Base-by-base conservation (phyloP, 2,888 invertebrate genomes). In the Sphaerophoria rueppellii region DNA sequence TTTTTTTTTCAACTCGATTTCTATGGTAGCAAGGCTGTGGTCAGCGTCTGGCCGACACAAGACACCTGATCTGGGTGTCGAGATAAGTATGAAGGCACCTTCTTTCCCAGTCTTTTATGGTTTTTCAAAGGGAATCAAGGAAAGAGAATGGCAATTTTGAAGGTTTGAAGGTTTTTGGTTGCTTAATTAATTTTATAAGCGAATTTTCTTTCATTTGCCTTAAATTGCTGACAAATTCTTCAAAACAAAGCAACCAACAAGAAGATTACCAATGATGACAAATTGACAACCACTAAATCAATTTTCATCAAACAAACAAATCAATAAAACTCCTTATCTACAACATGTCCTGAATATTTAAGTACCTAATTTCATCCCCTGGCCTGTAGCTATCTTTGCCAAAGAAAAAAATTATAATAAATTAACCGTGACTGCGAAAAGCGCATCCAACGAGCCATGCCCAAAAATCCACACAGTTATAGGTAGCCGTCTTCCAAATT, bases 381-480 rank as follows among this genome's bases (percentile, higher is more conserved):
- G 50, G 16, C 52, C 32, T 24, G 14, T 1, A 24, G 35, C 58
- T 35, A 61, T 2, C 16, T 16, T 16, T 61, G 32, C 48, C 34
- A 57, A 63, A 70, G 58, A 67, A 76, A 57, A 83, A 52, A 80
- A 76, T 83, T 24, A 1, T 24, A 24, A 24, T 24, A 24, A 72
- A 83, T 69, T 72, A 80, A 72, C 72, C 67, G 69, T 76, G 72
- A 72, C 83, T 75, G 61, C 75, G 72, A 83, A 83, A 83, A 83
- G 83, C 75, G 75, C 83, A 83, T 78, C 48, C 78, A 70, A 16
- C 69, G 43, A 65, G 52, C 54, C 55, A 43, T 65, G 34, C 12
- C 63, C 75, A 37, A n/a, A 48, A 37, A 58, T 40, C 2, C 14
- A 48, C 43, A 46, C 48, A 46, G 6, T 6, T 9, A n/a, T 9